Evolutionary conservation across 2,113 vertebrate genomes (phyloP).

Genomic region (Gobius niger): DNA sequence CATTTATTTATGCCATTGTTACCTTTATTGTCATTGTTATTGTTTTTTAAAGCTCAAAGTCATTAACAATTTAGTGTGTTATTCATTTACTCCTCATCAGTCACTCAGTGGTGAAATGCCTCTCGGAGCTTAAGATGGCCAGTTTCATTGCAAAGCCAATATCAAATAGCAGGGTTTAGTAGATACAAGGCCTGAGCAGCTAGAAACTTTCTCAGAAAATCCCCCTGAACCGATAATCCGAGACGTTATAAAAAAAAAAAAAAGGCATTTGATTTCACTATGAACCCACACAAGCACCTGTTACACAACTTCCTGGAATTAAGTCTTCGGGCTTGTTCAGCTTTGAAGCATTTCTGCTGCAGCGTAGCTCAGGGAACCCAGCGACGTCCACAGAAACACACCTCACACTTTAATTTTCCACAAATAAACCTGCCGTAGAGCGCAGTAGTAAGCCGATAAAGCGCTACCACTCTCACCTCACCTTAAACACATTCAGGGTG

Average conservation of each 20-base stretch:
- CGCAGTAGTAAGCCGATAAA: conserved; percentile 25
- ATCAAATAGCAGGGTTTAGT: conserved; percentile 1
- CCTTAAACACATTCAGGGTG: conserved; percentile 16
- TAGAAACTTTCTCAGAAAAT: conserved; percentile 11
- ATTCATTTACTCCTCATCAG: not conserved
- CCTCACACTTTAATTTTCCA: conserved; percentile 9
- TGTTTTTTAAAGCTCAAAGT: not conserved
- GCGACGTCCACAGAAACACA: conserved; percentile 21
- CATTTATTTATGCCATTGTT: no score
- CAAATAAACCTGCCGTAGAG: conserved; percentile 27
- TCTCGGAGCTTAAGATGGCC: not conserved
- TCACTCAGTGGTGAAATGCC: not conserved
- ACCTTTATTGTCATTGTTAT: not conserved
- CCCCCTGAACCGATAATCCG: not conserved
- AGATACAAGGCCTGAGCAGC: not conserved
- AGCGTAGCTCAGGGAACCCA: conserved; percentile 19
- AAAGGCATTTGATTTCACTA: not conserved
- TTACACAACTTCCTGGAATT: conserved; percentile 55
- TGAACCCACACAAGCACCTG: conserved; percentile 8
- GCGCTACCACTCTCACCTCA: conserved; percentile 18
- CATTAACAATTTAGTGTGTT: not conserved
- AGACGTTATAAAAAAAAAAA: not conserved
- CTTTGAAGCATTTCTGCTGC: not conserved
- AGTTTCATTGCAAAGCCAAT: conserved; percentile 1
- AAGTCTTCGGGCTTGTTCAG: conserved; percentile 14